Base-by-base conservation (phyloP, 1,140 invertebrate genomes). In the Euura saliciscinereae region DNA sequence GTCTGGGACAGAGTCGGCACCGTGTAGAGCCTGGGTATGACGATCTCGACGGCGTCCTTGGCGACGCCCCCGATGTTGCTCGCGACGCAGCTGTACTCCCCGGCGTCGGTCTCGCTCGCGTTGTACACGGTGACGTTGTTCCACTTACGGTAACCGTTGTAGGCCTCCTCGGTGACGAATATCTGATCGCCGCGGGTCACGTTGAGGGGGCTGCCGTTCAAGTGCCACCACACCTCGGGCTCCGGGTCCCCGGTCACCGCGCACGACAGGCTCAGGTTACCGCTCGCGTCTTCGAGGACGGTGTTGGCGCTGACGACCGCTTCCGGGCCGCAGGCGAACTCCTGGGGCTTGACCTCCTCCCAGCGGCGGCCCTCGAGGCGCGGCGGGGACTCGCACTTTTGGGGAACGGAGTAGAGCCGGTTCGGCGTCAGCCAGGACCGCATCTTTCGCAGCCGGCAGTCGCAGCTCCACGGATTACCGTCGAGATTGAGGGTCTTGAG, bases 391-490 rank as follows among this genome's bases (percentile, higher is more conserved):
- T 86, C 85, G 79, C 94, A 95, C 2, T 84, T 84, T 51, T 93
- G 85, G 2, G 91, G 88, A n/a, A 91, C 89, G 2, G 92, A 91
- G 67, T 92, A 92, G 3, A 94, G 84, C 74, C 91, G 91, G 11
- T 81, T 91, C 71, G 91, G 92, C 28, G 89, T 86, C 78, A 96
- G 91, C 94, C 95, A 97, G 71, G 91, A 90, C 43, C 94, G 91
- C 75, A 97, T 95, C 13, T 92, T 92, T 68, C 94, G 91, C 67
- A 97, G 83, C 68, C 93, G 90, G 84, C 96, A 97, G 80, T 97
- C 95, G 84, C 96, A 97, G 74, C 89, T 89, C 96, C 96, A 97
- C 11, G 93, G 94, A 82, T 97, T 97, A n/a, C 93, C 93, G 73
- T 95, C 93, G 44, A 97, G 83, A 4, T 91, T 91, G 2, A 97